Evolutionary conservation across 2,113 vertebrate species (phyloP).

Genomic region (Mastomys coucha): DNA sequence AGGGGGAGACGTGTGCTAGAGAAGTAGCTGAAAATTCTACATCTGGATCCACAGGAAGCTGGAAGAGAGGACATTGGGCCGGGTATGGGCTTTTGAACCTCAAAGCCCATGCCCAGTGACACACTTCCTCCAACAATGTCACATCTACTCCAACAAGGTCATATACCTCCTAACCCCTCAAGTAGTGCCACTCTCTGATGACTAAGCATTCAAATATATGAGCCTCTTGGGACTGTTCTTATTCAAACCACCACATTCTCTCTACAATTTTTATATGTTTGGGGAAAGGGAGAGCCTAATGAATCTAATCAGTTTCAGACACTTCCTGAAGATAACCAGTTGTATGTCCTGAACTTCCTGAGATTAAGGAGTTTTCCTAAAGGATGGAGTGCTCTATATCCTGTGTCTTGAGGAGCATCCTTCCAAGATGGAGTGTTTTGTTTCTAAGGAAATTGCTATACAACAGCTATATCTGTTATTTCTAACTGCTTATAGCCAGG

Average conservation of each 20-base stretch:
- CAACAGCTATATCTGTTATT: neutral
- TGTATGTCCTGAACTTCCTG: neutral
- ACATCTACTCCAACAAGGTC: neutral
- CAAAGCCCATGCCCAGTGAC: neutral
- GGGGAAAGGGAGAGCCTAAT: neutral
- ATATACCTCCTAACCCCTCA: neutral
- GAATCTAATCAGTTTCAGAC: neutral
- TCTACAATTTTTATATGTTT: neutral
- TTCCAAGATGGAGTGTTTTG: neutral
- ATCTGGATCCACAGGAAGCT: neutral
- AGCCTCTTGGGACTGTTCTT: neutral
- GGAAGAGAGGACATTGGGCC: neutral
- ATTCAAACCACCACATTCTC: neutral
- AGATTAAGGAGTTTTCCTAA: neutral
- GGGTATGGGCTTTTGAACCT: neutral
- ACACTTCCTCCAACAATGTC: neutral
- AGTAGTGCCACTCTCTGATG: neutral
- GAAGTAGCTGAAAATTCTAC: neutral
- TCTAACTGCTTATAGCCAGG: neutral
- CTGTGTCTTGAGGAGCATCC: neutral
- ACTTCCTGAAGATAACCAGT: neutral
- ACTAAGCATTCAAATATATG: neutral
- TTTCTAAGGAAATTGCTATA: neutral
- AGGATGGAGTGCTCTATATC: neutral
- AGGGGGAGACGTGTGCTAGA: neutral